These are phyloP conservation scores for Strongylocentrotus purpuratus DNA, from an alignment of 35 echinoderm and acorn worm species.

Conservation along the genomic window DNA sequence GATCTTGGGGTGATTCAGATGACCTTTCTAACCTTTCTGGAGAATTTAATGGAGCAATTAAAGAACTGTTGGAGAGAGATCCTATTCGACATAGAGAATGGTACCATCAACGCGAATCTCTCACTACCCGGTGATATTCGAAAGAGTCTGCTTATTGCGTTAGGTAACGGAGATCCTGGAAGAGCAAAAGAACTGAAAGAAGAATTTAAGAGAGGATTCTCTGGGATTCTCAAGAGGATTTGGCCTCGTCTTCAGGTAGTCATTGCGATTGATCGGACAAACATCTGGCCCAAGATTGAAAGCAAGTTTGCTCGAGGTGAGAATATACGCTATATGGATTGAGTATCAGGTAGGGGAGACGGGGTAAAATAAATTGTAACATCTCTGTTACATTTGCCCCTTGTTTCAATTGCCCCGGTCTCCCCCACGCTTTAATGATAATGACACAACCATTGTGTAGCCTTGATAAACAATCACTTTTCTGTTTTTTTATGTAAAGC, in stretches of 20 bases:
- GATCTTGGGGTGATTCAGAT: conserved; percentile 40
- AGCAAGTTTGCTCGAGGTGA: conserved; percentile 56
- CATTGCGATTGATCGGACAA: conserved; percentile 53
- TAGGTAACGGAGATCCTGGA: conserved; percentile 49
- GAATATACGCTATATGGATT: neutral
- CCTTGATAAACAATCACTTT: too few species aligned
- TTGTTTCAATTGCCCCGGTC: too few species aligned
- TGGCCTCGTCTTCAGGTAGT: conserved; percentile 52
- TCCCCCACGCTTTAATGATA: too few species aligned
- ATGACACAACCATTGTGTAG: too few species aligned
- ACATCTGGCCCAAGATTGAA: conserved; percentile 15
- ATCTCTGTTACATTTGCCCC: too few species aligned
- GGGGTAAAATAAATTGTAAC: neutral
- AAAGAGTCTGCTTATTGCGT: conserved; percentile 22
- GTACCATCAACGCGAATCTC: conserved; percentile 43
- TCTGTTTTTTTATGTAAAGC: too few species aligned
- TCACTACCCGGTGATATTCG: conserved; percentile 43
- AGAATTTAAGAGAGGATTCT: conserved; percentile 69
- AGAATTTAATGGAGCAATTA: conserved; percentile 30
- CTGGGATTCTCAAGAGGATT: conserved; percentile 56
- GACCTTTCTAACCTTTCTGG: conserved; percentile 48
- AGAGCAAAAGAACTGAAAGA: conserved; percentile 48
- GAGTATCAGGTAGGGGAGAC: neutral
- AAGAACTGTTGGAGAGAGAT: conserved; percentile 63
- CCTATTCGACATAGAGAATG: conserved; percentile 45